These are phyloP conservation scores for Mesorhabditis spiculigera DNA, from an alignment of 2,888 invertebrate species.

Conservation along the genomic window DNA sequence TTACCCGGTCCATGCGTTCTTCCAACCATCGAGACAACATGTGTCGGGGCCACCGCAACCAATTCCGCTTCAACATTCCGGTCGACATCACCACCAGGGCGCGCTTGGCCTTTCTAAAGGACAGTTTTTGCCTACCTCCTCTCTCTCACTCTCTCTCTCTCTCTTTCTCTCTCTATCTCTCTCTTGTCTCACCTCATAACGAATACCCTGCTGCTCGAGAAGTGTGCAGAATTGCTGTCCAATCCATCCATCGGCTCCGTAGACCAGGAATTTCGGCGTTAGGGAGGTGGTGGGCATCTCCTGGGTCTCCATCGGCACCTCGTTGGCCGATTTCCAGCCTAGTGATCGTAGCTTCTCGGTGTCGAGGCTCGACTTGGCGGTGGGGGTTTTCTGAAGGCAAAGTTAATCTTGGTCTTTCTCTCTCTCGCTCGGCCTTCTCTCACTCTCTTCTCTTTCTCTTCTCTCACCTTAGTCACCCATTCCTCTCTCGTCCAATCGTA, in stretches of 20 bases:
- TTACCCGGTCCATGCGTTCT: slow-evolving; percentile 36
- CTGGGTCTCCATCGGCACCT: slow-evolving; percentile 1
- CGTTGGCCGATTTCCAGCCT: slow-evolving; percentile 8
- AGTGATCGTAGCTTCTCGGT: slow-evolving; percentile 8
- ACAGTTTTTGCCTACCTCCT: too few relatives aligned
- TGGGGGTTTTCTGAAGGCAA: too few relatives aligned
- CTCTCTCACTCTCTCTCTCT: too few relatives aligned
- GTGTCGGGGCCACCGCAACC: slow-evolving; percentile 21
- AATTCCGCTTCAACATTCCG: slow-evolving; percentile 28
- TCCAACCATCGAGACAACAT: slow-evolving; percentile 38
- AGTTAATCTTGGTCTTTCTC: too few relatives aligned
- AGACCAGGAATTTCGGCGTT: slow-evolving; percentile 22
- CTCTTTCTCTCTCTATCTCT: slow-evolving; percentile 15
- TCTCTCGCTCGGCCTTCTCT: too few relatives aligned
- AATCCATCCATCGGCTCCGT: slow-evolving; percentile 36
- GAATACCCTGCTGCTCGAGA: slow-evolving; percentile 16
- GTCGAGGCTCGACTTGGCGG: not conserved
- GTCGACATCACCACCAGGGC: slow-evolving; percentile 3
- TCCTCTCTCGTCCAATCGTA: slow-evolving; percentile 7
- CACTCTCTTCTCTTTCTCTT: not conserved
- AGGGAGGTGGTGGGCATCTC: not conserved
- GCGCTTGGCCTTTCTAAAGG: not conserved
- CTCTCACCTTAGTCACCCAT: not conserved
- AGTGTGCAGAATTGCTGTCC: slow-evolving; percentile 26
- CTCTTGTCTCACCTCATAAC: slow-evolving; percentile 14